These are phyloP conservation scores for Sebastes miniatus DNA, from an alignment of 2,797 vertebrate species.

Conservation along the genomic window DNA sequence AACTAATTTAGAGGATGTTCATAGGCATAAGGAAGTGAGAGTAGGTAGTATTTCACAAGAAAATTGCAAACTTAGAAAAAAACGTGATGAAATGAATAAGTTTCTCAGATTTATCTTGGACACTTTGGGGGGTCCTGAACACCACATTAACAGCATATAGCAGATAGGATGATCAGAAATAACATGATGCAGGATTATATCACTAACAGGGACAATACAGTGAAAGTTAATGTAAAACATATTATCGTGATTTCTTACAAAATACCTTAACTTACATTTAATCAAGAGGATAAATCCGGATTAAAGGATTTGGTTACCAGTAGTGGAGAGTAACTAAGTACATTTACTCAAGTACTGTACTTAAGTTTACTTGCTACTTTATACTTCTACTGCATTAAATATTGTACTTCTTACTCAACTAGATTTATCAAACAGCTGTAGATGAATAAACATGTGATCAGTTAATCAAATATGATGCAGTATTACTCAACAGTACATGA, in stretches of 20 bases:
- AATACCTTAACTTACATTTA: neutral
- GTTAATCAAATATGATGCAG: neutral
- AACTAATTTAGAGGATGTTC: neutral
- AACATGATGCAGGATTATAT: neutral
- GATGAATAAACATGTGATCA: neutral
- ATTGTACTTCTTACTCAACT: too few species aligned
- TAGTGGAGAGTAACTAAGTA: neutral
- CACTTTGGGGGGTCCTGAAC: too few species aligned
- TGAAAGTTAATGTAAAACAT: neutral
- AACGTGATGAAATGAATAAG: too few species aligned
- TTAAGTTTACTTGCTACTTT: neutral
- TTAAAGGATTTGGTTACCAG: neutral
- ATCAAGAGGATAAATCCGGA: neutral
- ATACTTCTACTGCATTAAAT: neutral
- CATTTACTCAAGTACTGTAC: neutral
- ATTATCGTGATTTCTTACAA: neutral
- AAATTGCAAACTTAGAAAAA: neutral
- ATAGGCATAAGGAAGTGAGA: neutral
- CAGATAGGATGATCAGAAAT: too few species aligned
- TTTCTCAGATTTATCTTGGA: too few species aligned
- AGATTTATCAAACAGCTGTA: neutral
- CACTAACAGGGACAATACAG: neutral
- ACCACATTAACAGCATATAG: too few species aligned
- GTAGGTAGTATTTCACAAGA: neutral
- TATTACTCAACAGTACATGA: neutral